Conservation (phyloP, 2,888 invertebrate genomes). For the Scrobipalpa costella region DNA sequence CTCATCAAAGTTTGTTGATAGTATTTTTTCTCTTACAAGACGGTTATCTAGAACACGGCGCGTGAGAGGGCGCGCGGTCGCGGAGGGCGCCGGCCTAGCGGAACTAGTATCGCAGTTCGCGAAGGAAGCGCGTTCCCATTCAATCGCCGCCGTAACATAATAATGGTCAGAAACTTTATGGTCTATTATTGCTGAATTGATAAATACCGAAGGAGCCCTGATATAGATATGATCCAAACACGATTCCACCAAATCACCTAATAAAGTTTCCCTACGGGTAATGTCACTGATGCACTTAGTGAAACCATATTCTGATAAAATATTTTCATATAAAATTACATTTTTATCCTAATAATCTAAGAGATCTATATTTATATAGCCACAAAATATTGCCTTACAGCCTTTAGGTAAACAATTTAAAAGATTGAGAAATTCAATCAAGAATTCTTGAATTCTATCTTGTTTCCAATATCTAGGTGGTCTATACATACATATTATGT, state of each 20-base stretch:
- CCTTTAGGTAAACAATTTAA: slow-evolving; percentile 11
- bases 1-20: neutral
- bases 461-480: slow-evolving; percentile 21
- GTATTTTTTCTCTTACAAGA: slow-evolving; percentile 26
- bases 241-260: slow-evolving; percentile 15
- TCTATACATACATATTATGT: slow-evolving; percentile 23
- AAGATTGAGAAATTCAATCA: slow-evolving; percentile 6
- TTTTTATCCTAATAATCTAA: slow-evolving; percentile 18
- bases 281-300: slow-evolving; percentile 26
- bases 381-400: slow-evolving; percentile 19
- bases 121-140: too few species aligned
- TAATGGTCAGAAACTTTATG: too few species aligned
- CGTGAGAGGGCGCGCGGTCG: slow-evolving; percentile 15
- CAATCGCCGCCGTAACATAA: too few species aligned
- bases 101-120: too few species aligned
- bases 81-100: too few species aligned
- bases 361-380: too few species aligned
- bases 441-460: neutral
- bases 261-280: slow-evolving; percentile 26
- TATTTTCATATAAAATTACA: slow-evolving; percentile 26
- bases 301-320: slow-evolving; percentile 28
- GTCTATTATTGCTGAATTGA: too few species aligned
- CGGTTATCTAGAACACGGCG: slow-evolving; percentile 14
- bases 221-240: too few species aligned
- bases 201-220: too few species aligned